Percentiles rank a stretch among this genome's conserved stretches.
Conservation (phyloP, 2,797 vertebrate species). For the Onychomys leucogaster region DNA sequence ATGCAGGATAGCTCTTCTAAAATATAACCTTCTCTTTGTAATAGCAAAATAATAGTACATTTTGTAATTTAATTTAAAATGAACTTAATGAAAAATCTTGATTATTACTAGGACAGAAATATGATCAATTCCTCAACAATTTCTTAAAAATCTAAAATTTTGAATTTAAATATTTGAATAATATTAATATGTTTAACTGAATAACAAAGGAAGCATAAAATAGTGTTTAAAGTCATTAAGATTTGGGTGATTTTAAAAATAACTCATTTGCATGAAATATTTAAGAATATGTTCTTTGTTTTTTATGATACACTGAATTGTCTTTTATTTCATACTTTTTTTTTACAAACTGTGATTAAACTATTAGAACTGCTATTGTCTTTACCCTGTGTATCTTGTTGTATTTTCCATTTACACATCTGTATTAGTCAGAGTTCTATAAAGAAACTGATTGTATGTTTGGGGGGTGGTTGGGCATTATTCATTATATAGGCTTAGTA, state of each 20-base stretch:
- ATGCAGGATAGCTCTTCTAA: background rate
- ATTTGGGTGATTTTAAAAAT: background rate
- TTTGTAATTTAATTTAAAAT: conserved; percentile 47
- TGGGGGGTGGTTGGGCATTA: background rate
- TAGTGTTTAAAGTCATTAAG: background rate
- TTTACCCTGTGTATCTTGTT: background rate
- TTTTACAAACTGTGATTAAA: background rate
- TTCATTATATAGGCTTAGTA: background rate
- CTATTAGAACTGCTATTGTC: background rate
- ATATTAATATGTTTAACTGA: background rate
- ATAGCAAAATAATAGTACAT: background rate
- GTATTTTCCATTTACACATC: background rate
- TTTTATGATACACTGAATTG: background rate
- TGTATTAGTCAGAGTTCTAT: background rate
- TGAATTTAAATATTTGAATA: background rate
- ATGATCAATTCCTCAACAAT: background rate
- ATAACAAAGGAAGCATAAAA: background rate
- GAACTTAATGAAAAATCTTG: background rate
- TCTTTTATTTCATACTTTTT: background rate
- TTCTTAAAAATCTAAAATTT: background rate
- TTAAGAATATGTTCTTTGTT: background rate
- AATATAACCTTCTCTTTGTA: background rate
- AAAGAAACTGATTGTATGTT: background rate
- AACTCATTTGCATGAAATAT: background rate
- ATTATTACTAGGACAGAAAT: background rate